A percentile compares a stretch with the other conserved stretches of the same genome.
phyloP scores from a whole-genome alignment of 1,140 invertebrate species.

The Carposina sasakii region DNA sequence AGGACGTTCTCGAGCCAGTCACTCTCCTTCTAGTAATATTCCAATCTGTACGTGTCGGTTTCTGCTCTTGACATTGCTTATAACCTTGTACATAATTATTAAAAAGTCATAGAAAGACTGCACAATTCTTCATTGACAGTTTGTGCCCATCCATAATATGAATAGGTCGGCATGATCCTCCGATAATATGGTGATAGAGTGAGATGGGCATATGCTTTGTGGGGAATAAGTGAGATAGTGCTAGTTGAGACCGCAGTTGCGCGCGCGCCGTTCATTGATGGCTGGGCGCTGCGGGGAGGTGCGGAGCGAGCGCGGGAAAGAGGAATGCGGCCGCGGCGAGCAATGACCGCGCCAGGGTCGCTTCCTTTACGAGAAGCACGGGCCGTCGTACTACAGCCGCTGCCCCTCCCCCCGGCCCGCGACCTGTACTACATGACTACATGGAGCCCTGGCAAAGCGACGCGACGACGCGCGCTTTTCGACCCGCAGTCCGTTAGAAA shows the following conservation, averaged over 20 bases:
- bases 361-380: slow-evolving; percentile 69
- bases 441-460: slow-evolving; percentile 46
- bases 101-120: no score
- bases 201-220: slow-evolving; percentile 33
- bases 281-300: slow-evolving; percentile 48
- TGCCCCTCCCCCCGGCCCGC: slow-evolving; percentile 29
- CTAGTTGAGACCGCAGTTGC: slow-evolving; percentile 42
- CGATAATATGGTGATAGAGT: slow-evolving; percentile 19
- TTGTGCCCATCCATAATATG: slow-evolving; percentile 10
- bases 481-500: slow-evolving; percentile 67
- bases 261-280: slow-evolving; percentile 67
- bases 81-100: no score
- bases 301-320: slow-evolving; percentile 44
- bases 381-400: slow-evolving; percentile 66
- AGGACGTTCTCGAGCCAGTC: no score
- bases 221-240: slow-evolving; percentile 38
- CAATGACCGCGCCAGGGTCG: slow-evolving; percentile 70
- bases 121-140: slow-evolving; percentile 16
- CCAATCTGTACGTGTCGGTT: no score
- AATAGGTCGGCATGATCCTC: no score
- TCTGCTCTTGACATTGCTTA: no score
- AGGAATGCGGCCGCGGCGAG: slow-evolving; percentile 68
- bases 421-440: slow-evolving; percentile 39
- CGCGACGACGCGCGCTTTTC: slow-evolving; percentile 56
- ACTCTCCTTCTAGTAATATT: no score